Base-by-base conservation (phyloP, 2,797 vertebrate genomes). In the Pangasius djambal region DNA sequence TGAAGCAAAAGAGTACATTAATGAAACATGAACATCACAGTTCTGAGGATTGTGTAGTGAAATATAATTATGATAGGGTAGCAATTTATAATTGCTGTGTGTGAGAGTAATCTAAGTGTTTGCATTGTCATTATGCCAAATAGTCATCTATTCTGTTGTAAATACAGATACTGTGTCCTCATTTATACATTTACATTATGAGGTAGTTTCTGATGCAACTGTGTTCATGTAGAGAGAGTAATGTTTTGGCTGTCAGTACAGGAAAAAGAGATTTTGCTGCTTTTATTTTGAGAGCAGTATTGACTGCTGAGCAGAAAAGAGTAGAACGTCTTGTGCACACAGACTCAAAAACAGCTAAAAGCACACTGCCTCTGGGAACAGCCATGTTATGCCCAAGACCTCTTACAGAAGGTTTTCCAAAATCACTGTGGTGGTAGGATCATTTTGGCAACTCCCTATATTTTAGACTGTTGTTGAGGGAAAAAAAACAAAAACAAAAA, bases 261-360 rank as follows among this genome's bases (percentile, higher is more conserved):
- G 18, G 13, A 81, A 48, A 55, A 44, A 77, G 12, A 75, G 40
- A 81, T 55, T 79, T 18, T 52, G 8, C 44, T 79, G n/a, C n/a
- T 55, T 57, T 65, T 89, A 90, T 92, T 92, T 93, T 89, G 88
- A 72, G 85, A 75, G 85, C 67, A 72, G 28, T 87, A 92, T 34
- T 0, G 28, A 79, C n/a, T 57, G 50, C 89, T 86, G 88, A 86
- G 89, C 85, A 93, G 90, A 91, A 88, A 92, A 86, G 87, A 55
- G 85, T 48, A 87, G 89, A 61, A 28, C 0, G 55, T 83, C 7
- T 63, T 63, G 91, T 94, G 93, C 94, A 94, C 92, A 92, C 85
- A 91, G 94, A 95, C 95, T 95, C 93, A 92, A 92, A 95, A 95
- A 90, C 92, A 94, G 93, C 83, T 90, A 84, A 65, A 83, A 88